phyloP scores from a whole-genome alignment of 64 coral and sea anemone genomes.

The Acropora tenuis region DNA sequence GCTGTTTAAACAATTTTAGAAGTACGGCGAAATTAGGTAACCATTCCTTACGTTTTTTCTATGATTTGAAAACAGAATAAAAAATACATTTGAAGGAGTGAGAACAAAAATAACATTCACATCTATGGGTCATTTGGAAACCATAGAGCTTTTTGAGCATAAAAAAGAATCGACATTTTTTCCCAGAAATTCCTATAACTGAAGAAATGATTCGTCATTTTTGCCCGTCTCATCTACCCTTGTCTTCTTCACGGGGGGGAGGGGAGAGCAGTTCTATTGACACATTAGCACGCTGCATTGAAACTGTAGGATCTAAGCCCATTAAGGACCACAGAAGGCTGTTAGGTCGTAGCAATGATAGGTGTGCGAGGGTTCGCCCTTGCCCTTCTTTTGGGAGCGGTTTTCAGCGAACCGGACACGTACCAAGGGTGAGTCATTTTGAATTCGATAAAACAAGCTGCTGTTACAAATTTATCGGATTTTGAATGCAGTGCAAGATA shows the following conservation, averaged over 20 bases:
- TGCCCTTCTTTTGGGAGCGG: neutral
- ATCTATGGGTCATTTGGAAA: neutral
- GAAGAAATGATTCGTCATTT: neutral
- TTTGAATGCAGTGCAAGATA: neutral
- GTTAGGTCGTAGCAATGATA: neutral
- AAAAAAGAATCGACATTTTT: no score
- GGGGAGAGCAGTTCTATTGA: no score
- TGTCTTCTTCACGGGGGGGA: no score
- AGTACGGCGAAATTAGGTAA: neutral
- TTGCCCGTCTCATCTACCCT: neutral
- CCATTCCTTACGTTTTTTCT: neutral
- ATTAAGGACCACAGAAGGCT: neutral
- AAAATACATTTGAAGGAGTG: neutral
- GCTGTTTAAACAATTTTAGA: neutral
- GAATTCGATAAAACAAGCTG: neutral
- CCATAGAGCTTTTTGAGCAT: neutral
- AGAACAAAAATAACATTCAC: neutral
- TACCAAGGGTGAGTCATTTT: conserved; percentile 29
- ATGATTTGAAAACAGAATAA: neutral
- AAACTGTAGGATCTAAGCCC: neutral
- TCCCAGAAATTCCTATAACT: neutral
- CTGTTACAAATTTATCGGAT: neutral
- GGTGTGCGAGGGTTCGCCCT: neutral
- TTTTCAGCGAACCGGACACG: neutral
- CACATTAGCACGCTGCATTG: neutral